These are phyloP conservation scores for Liposcelis brunnea DNA, from an alignment of 2,888 invertebrate species.

Conservation along the genomic window DNA sequence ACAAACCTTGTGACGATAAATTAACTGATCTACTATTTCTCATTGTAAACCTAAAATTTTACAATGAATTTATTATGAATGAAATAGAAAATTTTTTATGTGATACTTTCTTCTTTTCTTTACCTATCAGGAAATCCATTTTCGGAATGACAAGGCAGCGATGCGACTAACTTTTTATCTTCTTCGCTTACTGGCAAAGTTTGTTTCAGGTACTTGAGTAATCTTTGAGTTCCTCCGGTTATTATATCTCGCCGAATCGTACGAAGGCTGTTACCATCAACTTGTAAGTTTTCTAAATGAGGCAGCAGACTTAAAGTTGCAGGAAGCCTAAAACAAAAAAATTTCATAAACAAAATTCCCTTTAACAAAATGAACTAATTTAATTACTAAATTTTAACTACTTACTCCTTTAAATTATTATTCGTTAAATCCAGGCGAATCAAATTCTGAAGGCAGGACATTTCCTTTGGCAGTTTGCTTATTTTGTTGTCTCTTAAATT, in stretches of 20 bases:
- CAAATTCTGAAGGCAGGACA: slow-evolving; percentile 53
- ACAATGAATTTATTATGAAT: too few species aligned
- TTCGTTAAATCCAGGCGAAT: slow-evolving; percentile 72
- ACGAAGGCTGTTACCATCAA: slow-evolving; percentile 75
- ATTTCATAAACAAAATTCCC: neutral
- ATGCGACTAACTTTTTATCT: neutral
- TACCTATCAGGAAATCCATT: slow-evolving; percentile 4
- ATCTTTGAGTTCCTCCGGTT: slow-evolving; percentile 62
- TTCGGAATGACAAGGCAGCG: neutral
- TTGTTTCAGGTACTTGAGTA: slow-evolving; percentile 44
- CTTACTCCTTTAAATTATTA: slow-evolving; percentile 43
- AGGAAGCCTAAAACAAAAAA: slow-evolving; percentile 38
- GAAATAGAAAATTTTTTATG: neutral
- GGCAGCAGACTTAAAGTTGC: slow-evolving; percentile 47
- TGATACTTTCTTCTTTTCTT: neutral
- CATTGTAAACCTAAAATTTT: slow-evolving; percentile 24
- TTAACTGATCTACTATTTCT: slow-evolving; percentile 37
- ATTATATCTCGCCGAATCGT: slow-evolving; percentile 69
- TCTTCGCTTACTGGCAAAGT: neutral
- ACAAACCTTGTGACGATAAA: slow-evolving; percentile 42
- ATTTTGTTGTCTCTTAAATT: slow-evolving; percentile 73
- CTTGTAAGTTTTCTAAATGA: slow-evolving; percentile 60
- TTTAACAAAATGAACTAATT: neutral
- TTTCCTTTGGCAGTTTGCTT: slow-evolving; percentile 56
- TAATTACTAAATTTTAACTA: slow-evolving; percentile 8